Evolutionary conservation across 1,140 invertebrate species (phyloP).

Genomic region (Paraescarpia echinospica): DNA sequence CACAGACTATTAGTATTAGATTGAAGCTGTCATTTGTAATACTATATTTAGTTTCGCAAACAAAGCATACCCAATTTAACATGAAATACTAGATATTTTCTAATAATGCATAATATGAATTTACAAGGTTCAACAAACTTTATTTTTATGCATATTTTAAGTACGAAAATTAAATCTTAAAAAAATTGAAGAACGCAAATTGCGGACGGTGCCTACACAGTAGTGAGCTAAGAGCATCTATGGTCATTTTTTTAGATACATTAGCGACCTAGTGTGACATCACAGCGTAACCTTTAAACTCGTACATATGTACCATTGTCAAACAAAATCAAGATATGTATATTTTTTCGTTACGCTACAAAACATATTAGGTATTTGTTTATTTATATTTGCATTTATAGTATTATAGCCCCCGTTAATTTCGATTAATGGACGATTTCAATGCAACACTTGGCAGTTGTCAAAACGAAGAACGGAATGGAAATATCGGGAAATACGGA

Average conservation of each 20-base stretch:
- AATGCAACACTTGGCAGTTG: too few species aligned
- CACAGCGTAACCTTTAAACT: background rate
- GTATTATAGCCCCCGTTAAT: too few species aligned
- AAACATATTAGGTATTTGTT: too few species aligned
- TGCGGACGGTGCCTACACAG: background rate
- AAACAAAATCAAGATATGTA: background rate
- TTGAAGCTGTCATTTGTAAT: background rate
- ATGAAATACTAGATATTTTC: background rate
- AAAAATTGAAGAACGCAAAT: background rate
- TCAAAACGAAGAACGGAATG: too few species aligned
- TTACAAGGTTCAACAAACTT: background rate
- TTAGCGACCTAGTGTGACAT: background rate
- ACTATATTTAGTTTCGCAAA: background rate
- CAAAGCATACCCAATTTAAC: background rate
- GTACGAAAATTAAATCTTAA: background rate
- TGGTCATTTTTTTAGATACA: too few species aligned
- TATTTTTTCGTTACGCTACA: background rate
- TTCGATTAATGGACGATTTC: too few species aligned
- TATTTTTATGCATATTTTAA: background rate
- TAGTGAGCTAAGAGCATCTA: background rate
- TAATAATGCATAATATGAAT: background rate
- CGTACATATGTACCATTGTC: background rate
- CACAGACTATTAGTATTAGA: constrained; percentile 1
- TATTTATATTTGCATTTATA: too few species aligned
- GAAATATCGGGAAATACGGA: too few species aligned